Evolutionary conservation across 35 echinoderm and acorn worm species (phyloP), one percentile per base, ranked within the genome.

Genomic region (Ophiothrix spiculata): DNA sequence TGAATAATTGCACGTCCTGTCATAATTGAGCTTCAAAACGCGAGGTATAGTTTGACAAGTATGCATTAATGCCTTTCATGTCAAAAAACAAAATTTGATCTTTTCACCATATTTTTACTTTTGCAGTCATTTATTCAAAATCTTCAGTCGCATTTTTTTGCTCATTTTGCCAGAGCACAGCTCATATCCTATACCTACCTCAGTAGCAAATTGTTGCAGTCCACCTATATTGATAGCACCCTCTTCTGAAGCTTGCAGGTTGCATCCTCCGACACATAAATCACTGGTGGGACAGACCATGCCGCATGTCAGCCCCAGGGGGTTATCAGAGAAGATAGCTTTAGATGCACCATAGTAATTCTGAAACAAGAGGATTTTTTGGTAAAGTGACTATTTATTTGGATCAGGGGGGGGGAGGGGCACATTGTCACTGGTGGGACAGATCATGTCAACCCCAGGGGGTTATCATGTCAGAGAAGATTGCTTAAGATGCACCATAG

Each of bases 201-300:
- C 95, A 31, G 92, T 94, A 0, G 95, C 95, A 94, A 98, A 98
- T 56, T 98, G 95, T 82, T 98, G 95, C 33, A 98, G 88, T 37
- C 95, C 95, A 31, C 95, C 95, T 64, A 98, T 98, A 83, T 98
- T 98, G 76, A 98, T 98, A 3, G 95, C 90, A 0, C 95, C 95
- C 83, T 98, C 95, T 80, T 98, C 95, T 31, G 95, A 94, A 2
- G 95, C 95, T 45, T 89, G 91, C 0, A 98, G 92, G 83, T 98
- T 98, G 79, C 95, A 98, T 3, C 95, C 95, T 34, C 95, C 95
- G 4, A 98, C 95, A 54, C 95, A 98, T 16, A 98, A 89, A 80
- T 98, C 95, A 86, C 95, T 98, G 32, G 95, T 98, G 12, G 95
- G 95, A 73, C 95, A 98, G 25, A 98, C 95, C 95, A 98, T 98